These are phyloP conservation scores for Marcusenius ussheri DNA, from an alignment of 2,113 vertebrate species.

Conservation along the genomic window DNA sequence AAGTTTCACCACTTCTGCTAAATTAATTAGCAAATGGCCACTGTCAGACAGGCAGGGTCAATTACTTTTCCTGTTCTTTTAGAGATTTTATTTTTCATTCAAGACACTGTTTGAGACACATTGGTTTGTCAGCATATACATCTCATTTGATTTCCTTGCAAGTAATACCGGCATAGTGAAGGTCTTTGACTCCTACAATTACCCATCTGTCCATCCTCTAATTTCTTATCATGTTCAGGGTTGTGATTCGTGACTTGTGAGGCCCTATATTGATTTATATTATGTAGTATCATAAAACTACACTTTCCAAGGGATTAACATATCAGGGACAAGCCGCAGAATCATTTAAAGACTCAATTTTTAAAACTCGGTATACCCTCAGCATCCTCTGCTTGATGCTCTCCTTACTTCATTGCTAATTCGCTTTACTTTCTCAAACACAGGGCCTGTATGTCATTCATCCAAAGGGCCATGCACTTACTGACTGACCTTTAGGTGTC, in stretches of 20 bases:
- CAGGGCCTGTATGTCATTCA: not conserved
- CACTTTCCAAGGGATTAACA: not conserved
- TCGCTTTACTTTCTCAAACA: not conserved
- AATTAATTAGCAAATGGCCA: not conserved
- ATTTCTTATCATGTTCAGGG: not conserved
- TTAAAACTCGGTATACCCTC: not conserved
- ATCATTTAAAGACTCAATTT: not conserved
- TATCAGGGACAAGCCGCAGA: not conserved
- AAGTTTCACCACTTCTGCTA: not conserved
- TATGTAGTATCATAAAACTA: not conserved
- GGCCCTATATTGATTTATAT: not conserved
- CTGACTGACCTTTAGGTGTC: not conserved
- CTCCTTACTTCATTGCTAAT: not conserved
- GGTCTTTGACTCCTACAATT: not conserved
- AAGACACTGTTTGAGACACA: not conserved
- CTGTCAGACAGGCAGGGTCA: not conserved
- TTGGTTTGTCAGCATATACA: not conserved
- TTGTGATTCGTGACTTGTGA: not conserved
- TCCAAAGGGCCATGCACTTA: not conserved
- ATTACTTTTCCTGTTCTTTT: not conserved
- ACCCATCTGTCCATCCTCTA: not conserved
- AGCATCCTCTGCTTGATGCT: not conserved
- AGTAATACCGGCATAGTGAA: not conserved
- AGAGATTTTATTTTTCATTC: not conserved
- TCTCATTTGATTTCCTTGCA: not conserved